Evolutionary conservation across 35 echinoderm and acorn worm species (phyloP).

Genomic region (Antedon bifida): DNA sequence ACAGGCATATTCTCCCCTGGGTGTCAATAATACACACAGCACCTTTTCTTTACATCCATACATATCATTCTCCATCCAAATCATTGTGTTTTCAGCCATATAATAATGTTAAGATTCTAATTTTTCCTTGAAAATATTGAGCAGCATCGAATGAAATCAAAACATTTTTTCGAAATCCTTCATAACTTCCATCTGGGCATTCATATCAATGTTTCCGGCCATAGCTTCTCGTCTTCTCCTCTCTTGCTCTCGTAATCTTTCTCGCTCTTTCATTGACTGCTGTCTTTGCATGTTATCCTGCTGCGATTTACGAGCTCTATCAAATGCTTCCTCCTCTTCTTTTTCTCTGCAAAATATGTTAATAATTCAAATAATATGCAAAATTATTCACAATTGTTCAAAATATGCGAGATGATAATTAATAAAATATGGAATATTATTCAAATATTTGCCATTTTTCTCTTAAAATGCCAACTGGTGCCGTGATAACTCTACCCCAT

Average conservation of each 20-base stretch:
- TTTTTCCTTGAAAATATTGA: too few species aligned
- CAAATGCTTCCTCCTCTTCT: constrained; percentile 93
- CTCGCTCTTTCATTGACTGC: constrained; percentile 85
- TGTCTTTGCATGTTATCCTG: constrained; percentile 62
- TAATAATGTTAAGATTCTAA: too few species aligned
- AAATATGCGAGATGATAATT: neutral
- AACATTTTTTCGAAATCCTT: neutral
- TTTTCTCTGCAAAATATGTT: constrained; percentile 36
- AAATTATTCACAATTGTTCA: neutral
- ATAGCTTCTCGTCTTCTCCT: constrained; percentile 69
- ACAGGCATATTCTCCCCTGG: neutral
- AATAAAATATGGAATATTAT: neutral
- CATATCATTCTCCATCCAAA: neutral
- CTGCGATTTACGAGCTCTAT: constrained; percentile 53
- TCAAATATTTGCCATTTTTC: neutral
- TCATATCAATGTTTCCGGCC: neutral
- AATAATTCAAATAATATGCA: neutral
- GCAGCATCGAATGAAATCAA: neutral
- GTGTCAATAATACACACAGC: neutral
- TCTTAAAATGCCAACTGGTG: neutral
- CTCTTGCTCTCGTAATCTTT: constrained; percentile 82
- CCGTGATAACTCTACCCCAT: neutral
- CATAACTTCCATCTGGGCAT: neutral
- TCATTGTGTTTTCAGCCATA: too few species aligned
- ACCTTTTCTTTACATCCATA: neutral